phyloP scores from a whole-genome alignment of 2,113 vertebrate species.

The Pseudorectes ferrugineus region DNA sequence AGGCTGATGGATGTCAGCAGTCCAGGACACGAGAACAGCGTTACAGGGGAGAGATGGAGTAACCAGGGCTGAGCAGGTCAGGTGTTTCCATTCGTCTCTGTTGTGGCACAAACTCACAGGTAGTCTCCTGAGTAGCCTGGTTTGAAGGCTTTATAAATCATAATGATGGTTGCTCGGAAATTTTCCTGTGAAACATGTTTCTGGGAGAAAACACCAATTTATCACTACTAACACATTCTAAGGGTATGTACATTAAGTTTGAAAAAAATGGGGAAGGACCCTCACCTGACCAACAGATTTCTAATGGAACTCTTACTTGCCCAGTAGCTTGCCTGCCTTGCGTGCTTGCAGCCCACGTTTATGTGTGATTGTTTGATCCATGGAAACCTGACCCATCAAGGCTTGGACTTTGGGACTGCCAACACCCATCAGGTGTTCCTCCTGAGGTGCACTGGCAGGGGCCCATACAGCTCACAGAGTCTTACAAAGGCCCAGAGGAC shows the following conservation, averaged over 20 bases:
- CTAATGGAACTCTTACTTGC: neutral
- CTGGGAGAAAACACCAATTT: conserved; percentile 2
- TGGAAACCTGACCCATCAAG: neutral
- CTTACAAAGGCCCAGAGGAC: neutral
- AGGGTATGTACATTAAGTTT: neutral
- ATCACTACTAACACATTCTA: neutral
- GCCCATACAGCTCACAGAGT: neutral
- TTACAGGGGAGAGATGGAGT: neutral
- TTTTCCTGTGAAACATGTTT: neutral
- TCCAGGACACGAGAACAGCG: fast-evolving
- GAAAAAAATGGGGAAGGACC: neutral
- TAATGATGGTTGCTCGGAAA: neutral
- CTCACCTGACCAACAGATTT: neutral
- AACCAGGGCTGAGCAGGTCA: neutral
- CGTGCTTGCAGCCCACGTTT: neutral
- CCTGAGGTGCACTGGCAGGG: neutral
- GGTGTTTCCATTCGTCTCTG: neutral
- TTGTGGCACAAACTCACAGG: neutral
- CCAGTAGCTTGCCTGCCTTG: neutral
- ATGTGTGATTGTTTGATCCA: neutral
- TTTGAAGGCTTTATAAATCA: conserved; percentile 37
- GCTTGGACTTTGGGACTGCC: neutral
- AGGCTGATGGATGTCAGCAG: neutral
- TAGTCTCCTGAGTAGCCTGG: neutral
- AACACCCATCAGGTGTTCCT: neutral